These are phyloP conservation scores for Cyphomyrmex costatus DNA, from an alignment of 1,140 invertebrate species.

Conservation along the genomic window DNA sequence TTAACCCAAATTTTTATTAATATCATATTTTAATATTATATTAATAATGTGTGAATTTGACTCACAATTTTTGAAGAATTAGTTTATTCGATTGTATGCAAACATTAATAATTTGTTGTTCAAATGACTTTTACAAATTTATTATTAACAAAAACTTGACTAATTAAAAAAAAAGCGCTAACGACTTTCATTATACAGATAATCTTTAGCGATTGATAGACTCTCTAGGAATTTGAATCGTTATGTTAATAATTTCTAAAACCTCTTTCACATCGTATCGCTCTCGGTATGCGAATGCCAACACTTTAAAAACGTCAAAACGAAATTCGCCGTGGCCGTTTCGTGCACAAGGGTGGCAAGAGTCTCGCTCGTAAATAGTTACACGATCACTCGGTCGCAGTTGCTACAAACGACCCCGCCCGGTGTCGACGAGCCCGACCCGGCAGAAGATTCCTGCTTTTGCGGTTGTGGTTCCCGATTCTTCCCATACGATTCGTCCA, in stretches of 20 bases:
- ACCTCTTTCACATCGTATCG: neutral
- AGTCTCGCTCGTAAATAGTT: conserved; percentile 86
- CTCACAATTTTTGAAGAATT: too few species aligned
- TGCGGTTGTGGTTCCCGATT: conserved; percentile 52
- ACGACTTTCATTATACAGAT: neutral
- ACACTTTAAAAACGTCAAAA: conserved; percentile 18
- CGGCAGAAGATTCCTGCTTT: conserved; percentile 73
- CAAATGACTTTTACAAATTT: neutral
- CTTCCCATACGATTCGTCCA: conserved; percentile 63
- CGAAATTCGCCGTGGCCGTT: conserved; percentile 26
- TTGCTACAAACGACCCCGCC: conserved; percentile 89
- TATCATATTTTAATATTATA: neutral
- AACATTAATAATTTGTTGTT: neutral
- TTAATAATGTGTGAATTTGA: neutral
- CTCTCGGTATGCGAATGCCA: neutral
- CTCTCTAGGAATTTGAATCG: neutral
- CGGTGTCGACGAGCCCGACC: conserved; percentile 76
- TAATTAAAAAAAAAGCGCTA: neutral
- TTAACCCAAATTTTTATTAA: neutral
- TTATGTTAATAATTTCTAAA: neutral
- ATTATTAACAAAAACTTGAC: neutral
- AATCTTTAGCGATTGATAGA: neutral
- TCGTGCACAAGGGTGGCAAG: conserved; percentile 50
- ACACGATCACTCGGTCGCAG: conserved; percentile 92
- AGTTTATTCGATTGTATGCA: too few species aligned